Percentiles rank a stretch among this genome's conserved stretches.
Evolutionary conservation across 1,140 invertebrate genomes (phyloP).

Genomic region (Magallana ariakensis): DNA sequence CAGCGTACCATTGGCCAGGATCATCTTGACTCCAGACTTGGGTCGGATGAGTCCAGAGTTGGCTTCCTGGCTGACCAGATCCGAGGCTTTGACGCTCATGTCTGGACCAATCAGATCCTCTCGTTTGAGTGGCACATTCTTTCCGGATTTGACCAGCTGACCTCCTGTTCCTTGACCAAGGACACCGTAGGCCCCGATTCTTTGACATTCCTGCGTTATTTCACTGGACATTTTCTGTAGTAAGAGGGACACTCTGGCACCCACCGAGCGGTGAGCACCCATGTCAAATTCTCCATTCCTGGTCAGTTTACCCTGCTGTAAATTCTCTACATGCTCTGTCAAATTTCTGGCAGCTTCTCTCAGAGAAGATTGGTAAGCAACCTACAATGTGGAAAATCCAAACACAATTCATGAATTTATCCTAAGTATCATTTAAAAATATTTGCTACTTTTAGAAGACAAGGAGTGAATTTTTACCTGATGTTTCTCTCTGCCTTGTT

Average conservation of each 20-base stretch:
- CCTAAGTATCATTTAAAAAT: background rate
- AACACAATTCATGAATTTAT: background rate
- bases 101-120: constrained; percentile 70
- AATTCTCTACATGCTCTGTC: constrained; percentile 69
- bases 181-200: constrained; percentile 75
- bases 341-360: constrained; percentile 70
- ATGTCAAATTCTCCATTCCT: constrained; percentile 67
- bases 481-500: constrained; percentile 71
- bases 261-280: constrained; percentile 64
- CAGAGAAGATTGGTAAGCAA: constrained; percentile 69
- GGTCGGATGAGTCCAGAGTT: constrained; percentile 71
- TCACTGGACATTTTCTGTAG: constrained; percentile 72
- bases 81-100: constrained; percentile 55
- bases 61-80: constrained; percentile 64
- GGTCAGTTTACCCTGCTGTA: constrained; percentile 66
- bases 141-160: constrained; percentile 64
- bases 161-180: constrained; percentile 73
- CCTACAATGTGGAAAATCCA: constrained; percentile 65
- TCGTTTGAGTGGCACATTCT: constrained; percentile 65
- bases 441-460: background rate
- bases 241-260: constrained; percentile 64
- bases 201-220: constrained; percentile 67
- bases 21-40: constrained; percentile 68
- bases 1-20: constrained; percentile 67
- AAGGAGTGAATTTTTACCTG: constrained; percentile 62